Base-by-base conservation (phyloP, 2,797 vertebrate species). In the Triplophysa bombifrons region DNA sequence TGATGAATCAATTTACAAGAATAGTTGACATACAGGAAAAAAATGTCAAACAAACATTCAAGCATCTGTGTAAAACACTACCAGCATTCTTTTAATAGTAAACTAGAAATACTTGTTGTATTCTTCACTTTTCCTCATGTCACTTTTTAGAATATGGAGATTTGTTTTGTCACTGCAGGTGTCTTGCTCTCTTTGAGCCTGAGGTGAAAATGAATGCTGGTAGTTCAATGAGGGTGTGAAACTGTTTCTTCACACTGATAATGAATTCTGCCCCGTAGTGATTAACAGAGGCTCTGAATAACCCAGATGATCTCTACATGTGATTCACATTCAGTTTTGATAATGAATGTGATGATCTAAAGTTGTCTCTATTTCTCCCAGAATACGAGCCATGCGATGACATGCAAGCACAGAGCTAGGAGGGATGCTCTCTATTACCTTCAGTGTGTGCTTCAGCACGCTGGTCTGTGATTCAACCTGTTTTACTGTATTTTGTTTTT, bases 161-260 rank as follows among this genome's bases (percentile, higher is more conserved):
- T 55, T 4, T 50, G 13, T 51, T 78, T 50, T 30, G 50, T 63
- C 20, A 68, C 25, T 9, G 12, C 25, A 76, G 14, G 12, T 65
- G 67, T 80, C 76, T 63, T 74, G 63, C 56, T 79, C 27, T 81
- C 76, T 70, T 41, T 48, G 66, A 53, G 76, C 55, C 41, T 25
- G 77, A 87, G 84, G 85, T 85, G 85, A 79, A 85, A 87, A 85
- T 84, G 73, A 85, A 69, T 50, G 72, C 69, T 69, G 74, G 17
- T 51, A 77, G 80, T 82, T 78, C 82, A 73, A 41, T 50, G 44
- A 79, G 60, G 73, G 80, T 83, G 84, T 68, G 85, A 85, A 83
- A 61, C 61, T 53, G 71, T 78, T 83, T 66, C 81, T 82, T 81
- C 56, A 73, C 76, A 69, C 76, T 72, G 74, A 74, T 84, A 85